Conservation (phyloP, 1,140 invertebrate species). For the Diachasmimorpha longicaudata region DNA sequence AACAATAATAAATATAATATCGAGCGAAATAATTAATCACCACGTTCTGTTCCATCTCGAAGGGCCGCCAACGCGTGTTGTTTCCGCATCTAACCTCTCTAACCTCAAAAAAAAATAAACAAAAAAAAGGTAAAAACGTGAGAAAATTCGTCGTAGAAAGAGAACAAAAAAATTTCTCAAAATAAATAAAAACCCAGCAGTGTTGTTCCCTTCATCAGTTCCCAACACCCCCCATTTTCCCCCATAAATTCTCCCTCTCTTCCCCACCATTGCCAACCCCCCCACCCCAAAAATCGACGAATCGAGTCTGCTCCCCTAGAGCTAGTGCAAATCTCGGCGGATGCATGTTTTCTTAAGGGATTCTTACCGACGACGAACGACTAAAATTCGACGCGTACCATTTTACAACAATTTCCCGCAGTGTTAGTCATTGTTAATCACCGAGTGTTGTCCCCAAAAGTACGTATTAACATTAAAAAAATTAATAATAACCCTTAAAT, state of each 20-base stretch:
- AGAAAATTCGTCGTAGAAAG: background rate
- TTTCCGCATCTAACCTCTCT: background rate
- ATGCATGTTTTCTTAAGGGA: constrained; percentile 61
- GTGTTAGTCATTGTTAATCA: background rate
- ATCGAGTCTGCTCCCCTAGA: constrained; percentile 44
- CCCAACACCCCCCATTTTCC: background rate
- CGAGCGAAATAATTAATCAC: constrained; percentile 16
- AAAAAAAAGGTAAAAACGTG: background rate
- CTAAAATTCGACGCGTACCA: constrained; percentile 44
- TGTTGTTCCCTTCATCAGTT: constrained; percentile 17
- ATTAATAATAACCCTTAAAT: background rate
- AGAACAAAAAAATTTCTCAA: background rate
- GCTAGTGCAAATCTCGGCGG: constrained; percentile 59
- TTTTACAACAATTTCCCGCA: constrained; percentile 17
- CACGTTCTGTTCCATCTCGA: background rate
- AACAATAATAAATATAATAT: constrained; percentile 16
- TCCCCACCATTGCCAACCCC: background rate
- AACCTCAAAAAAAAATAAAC: background rate
- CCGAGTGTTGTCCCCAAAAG: background rate
- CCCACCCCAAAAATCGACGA: background rate
- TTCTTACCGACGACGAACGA: constrained; percentile 41
- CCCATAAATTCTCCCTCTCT: constrained; percentile 4
- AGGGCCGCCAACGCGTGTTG: background rate
- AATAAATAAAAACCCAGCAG: background rate
- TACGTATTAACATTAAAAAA: background rate